These are phyloP conservation scores for Synodontis membranacea DNA, from an alignment of 2,113 vertebrate genomes.

Conservation along the genomic window DNA sequence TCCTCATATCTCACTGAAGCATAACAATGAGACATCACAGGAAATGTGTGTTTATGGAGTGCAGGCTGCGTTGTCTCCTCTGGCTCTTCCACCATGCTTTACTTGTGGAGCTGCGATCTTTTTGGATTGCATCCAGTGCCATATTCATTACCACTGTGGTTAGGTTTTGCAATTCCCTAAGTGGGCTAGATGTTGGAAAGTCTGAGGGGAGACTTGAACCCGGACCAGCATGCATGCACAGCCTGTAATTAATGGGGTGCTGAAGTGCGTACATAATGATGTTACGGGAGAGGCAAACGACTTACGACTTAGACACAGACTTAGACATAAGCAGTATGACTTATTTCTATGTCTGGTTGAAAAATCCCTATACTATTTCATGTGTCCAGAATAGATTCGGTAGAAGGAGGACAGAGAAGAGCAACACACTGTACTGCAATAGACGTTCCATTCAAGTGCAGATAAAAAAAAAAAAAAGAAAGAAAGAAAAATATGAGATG, in stretches of 20 bases:
- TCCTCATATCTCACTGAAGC: slow-evolving; percentile 58
- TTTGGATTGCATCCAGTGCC: slow-evolving; percentile 67
- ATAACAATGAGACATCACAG: slow-evolving; percentile 61
- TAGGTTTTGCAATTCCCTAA: slow-evolving; percentile 70
- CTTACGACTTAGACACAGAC: too few species aligned
- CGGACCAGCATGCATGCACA: slow-evolving; percentile 65
- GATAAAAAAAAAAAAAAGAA: not conserved
- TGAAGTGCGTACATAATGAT: slow-evolving; percentile 71
- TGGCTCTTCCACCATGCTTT: slow-evolving; percentile 69
- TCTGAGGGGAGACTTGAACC: slow-evolving; percentile 71
- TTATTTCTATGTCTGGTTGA: slow-evolving; percentile 66
- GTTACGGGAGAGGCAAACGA: slow-evolving; percentile 72
- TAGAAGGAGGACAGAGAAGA: not conserved
- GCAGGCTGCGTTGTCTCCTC: slow-evolving; percentile 64
- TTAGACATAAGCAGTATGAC: too few species aligned
- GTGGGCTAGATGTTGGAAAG: slow-evolving; percentile 67
- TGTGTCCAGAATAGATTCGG: not conserved
- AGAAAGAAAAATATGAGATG: not conserved
- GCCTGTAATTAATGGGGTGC: slow-evolving; percentile 75
- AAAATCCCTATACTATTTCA: slow-evolving; percentile 66
- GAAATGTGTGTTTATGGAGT: slow-evolving; percentile 67
- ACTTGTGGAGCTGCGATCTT: slow-evolving; percentile 64
- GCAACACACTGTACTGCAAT: too few species aligned
- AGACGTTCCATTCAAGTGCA: too few species aligned
- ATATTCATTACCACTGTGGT: slow-evolving; percentile 73